Percentiles rank a stretch among this genome's conserved stretches.
Conservation (phyloP, 2,888 invertebrate genomes). For the Sarcophaga caerulescens region DNA sequence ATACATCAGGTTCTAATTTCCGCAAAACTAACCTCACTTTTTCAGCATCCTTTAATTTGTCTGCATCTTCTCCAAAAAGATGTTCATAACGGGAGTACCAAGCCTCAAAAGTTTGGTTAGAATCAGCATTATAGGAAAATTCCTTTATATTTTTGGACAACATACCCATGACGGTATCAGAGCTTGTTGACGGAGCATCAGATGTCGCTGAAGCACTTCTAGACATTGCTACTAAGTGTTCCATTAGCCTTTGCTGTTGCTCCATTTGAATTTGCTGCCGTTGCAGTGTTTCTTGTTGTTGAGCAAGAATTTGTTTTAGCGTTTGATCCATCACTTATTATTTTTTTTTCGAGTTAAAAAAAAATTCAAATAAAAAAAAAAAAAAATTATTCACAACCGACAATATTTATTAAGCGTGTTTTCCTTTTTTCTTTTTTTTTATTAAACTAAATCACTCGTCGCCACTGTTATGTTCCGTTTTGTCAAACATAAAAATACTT, state of each 20-base stretch:
- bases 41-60: slow-evolving; percentile 11
- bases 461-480: too few relatives aligned
- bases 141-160: slow-evolving; percentile 10
- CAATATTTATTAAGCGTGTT: not conserved
- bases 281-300: slow-evolving; percentile 13
- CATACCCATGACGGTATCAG: slow-evolving; percentile 12
- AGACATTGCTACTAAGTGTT: slow-evolving; percentile 12
- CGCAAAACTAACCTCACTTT: slow-evolving; percentile 44
- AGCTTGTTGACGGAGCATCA: not conserved
- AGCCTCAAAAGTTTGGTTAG: slow-evolving; percentile 5
- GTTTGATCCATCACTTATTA: slow-evolving; percentile 1
- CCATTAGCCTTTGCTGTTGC: slow-evolving; percentile 22
- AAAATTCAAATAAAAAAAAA: not conserved
- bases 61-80: slow-evolving; percentile 37
- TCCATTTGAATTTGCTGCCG: slow-evolving; percentile 2
- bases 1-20: slow-evolving; percentile 22
- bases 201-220: not conserved
- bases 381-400: not conserved
- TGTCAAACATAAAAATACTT: too few relatives aligned
- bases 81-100: slow-evolving; percentile 4
- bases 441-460: too few relatives aligned
- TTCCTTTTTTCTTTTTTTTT: too few relatives aligned
- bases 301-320: slow-evolving; percentile 7
- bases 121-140: slow-evolving; percentile 4
- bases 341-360: too few relatives aligned